Evolutionary conservation across 2,113 vertebrate species (phyloP).

Genomic region (Oxygymnocypris stewartii): DNA sequence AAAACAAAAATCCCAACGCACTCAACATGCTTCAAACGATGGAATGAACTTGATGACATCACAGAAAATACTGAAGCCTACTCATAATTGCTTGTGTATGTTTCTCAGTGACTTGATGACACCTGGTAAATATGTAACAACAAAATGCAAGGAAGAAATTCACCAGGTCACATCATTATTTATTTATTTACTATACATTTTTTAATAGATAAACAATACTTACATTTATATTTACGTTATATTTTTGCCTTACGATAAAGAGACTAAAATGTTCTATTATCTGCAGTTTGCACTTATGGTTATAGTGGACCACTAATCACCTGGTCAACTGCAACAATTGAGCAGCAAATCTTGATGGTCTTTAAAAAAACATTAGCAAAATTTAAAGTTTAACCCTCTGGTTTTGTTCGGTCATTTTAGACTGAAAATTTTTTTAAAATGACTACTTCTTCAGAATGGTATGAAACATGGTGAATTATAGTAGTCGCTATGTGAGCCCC

Average conservation of each 20-base stretch:
- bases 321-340: not conserved
- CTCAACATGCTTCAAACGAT: not conserved
- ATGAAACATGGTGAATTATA: too few species aligned
- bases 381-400: too few species aligned
- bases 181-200: too few species aligned
- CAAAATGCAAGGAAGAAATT: not conserved
- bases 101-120: not conserved
- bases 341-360: not conserved
- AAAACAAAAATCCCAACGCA: not conserved
- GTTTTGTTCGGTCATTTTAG: too few species aligned
- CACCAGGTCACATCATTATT: not conserved
- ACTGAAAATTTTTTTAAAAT: too few species aligned
- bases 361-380: not conserved
- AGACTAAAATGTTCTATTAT: not conserved
- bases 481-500: too few species aligned
- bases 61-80: slow-evolving; percentile 1
- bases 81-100: not conserved
- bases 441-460: too few species aligned
- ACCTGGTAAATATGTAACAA: not conserved
- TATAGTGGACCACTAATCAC: not conserved
- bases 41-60: slow-evolving; percentile 15
- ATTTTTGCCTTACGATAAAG: not conserved
- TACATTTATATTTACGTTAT: not conserved
- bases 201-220: too few species aligned
- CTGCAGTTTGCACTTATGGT: not conserved